A percentile compares a stretch with the other conserved stretches of the same genome.
These are phyloP conservation scores for Rhagologus leucostigma DNA, from an alignment of 2,113 vertebrate species.

Conservation along the genomic window DNA sequence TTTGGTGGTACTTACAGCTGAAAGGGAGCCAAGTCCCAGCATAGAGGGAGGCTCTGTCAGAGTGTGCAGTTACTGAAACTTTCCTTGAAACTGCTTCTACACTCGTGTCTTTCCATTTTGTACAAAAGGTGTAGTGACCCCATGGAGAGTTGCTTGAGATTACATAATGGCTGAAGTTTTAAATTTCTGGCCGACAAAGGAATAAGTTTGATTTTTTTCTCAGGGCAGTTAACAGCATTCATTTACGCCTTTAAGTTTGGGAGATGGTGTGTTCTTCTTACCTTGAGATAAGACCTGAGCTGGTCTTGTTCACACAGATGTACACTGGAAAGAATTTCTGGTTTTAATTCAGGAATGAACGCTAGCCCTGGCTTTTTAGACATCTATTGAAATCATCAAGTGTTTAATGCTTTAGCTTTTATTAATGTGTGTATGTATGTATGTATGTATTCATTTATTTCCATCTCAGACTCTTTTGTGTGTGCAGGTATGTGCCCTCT, in stretches of 20 bases:
- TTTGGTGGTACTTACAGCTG: accelerated
- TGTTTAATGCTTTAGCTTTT: not conserved
- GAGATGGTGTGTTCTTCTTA: not conserved
- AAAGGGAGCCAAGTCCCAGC: not conserved
- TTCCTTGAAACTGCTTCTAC: not conserved
- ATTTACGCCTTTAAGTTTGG: not conserved
- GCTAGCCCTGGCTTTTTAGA: not conserved
- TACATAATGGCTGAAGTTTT: not conserved
- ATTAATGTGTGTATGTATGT: not conserved
- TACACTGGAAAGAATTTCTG: not conserved
- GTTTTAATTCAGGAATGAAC: constrained; percentile 16
- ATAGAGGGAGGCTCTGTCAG: not conserved
- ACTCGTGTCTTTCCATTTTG: not conserved
- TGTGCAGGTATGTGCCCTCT: not conserved
- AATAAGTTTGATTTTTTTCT: not conserved
- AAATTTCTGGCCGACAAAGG: not conserved
- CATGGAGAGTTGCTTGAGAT: not conserved
- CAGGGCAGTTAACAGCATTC: not conserved
- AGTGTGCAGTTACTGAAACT: not conserved
- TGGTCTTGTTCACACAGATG: not conserved
- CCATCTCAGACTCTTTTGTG: not conserved
- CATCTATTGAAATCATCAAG: not conserved
- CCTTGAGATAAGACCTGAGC: not conserved
- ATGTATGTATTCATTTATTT: not conserved
- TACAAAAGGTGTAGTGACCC: not conserved